These are phyloP conservation scores for Leptothorax acervorum DNA, from an alignment of 2,888 invertebrate genomes.

Conservation along the genomic window DNA sequence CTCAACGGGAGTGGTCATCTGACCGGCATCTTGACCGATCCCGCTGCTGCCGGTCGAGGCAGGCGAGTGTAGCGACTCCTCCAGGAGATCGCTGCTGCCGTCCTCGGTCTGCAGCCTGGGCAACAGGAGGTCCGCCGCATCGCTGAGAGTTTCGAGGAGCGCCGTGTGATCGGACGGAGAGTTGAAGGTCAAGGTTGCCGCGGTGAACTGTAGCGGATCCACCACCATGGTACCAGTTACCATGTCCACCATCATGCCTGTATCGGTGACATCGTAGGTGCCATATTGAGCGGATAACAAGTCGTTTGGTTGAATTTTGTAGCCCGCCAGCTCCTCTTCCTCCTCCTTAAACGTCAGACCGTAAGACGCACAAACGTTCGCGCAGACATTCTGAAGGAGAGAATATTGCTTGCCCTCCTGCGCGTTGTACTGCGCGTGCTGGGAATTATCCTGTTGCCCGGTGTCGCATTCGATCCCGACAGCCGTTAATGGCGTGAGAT, in stretches of 20 bases:
- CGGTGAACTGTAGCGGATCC: conserved; percentile 93
- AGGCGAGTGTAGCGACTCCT: conserved; percentile 91
- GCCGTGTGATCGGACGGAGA: conserved; percentile 91
- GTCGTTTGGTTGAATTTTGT: conserved; percentile 91
- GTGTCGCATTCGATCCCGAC: conserved; percentile 93
- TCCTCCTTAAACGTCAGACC: conserved; percentile 92
- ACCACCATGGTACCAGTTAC: conserved; percentile 90
- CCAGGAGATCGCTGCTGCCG: conserved; percentile 89
- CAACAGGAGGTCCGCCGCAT: conserved; percentile 93
- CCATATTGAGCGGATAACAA: conserved; percentile 87
- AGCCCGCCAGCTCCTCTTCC: conserved; percentile 89
- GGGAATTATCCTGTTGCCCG: conserved; percentile 88
- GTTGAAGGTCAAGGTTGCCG: conserved; percentile 93
- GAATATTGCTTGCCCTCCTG: conserved; percentile 91
- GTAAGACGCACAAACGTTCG: conserved; percentile 90
- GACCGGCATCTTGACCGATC: conserved; percentile 81
- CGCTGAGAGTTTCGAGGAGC: conserved; percentile 92
- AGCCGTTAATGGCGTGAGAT: conserved; percentile 89
- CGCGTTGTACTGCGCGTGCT: conserved; percentile 81
- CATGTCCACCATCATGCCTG: conserved; percentile 93
- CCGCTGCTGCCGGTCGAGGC: conserved; percentile 85
- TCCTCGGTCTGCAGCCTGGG: conserved; percentile 89
- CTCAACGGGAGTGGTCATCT: conserved; percentile 89
- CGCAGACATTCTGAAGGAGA: conserved; percentile 90
- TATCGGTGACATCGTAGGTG: conserved; percentile 90